Conservation (phyloP, 2,797 vertebrate species). For the Limnodromus scolopaceus region DNA sequence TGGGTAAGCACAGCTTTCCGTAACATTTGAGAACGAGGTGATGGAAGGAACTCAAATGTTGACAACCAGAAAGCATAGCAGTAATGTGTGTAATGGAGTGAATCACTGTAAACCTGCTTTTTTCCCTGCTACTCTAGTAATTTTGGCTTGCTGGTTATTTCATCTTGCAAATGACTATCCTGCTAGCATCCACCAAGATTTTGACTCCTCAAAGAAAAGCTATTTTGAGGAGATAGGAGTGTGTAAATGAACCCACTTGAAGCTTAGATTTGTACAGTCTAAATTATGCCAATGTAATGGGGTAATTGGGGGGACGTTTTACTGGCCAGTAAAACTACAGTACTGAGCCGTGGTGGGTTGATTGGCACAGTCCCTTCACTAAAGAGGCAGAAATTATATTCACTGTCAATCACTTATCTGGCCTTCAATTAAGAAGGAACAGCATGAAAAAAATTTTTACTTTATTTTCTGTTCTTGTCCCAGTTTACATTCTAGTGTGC, state of each 20-base stretch:
- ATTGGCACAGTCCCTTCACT: background rate
- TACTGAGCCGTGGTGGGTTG: background rate
- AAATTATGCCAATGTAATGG: background rate
- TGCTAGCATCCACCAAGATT: background rate
- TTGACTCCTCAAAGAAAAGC: background rate
- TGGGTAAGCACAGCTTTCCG: slow-evolving; percentile 11
- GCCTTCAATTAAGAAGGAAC: background rate
- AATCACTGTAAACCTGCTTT: background rate
- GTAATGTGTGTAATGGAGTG: background rate
- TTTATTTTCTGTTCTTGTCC: background rate
- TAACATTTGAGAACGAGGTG: background rate
- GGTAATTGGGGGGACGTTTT: background rate
- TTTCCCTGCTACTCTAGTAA: background rate
- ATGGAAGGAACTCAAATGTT: slow-evolving; percentile 10
- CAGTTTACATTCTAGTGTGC: slow-evolving; percentile 91
- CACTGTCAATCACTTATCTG: background rate
- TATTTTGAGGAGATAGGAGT: background rate
- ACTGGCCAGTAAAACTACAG: background rate
- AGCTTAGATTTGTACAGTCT: background rate
- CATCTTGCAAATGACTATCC: background rate
- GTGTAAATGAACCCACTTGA: background rate
- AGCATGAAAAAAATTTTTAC: background rate
- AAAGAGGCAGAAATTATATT: background rate
- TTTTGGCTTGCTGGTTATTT: background rate
- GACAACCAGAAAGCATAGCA: background rate